A percentile compares a stretch with the other conserved stretches of the same genome.
Conservation (phyloP, 2,797 vertebrate species). For the Cossypha caffra region DNA sequence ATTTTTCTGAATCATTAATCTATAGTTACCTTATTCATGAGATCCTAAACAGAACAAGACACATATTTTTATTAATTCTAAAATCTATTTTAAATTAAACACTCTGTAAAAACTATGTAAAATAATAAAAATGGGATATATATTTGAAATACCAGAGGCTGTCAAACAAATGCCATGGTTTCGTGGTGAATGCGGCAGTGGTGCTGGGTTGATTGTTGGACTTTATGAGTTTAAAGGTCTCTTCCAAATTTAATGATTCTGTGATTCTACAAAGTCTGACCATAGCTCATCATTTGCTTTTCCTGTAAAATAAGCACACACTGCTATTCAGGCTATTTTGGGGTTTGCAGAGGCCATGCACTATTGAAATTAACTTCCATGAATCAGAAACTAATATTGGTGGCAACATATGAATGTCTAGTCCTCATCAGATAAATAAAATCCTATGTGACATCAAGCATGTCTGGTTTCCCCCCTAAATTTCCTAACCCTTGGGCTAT, state of each 20-base stretch:
- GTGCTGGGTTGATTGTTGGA: neutral
- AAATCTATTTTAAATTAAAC: neutral
- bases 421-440: neutral
- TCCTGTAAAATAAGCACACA: neutral
- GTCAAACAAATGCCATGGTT: neutral
- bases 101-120: neutral
- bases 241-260: neutral
- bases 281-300: neutral
- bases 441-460: neutral
- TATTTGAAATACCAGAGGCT: neutral
- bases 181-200: accelerated
- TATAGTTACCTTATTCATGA: neutral
- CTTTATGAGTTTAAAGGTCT: neutral
- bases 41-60: neutral
- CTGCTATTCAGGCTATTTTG: neutral
- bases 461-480: neutral
- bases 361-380: neutral
- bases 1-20: neutral
- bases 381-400: neutral
- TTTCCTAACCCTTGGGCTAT: neutral
- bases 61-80: neutral
- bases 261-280: neutral
- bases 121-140: neutral
- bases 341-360: neutral
- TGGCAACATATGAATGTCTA: neutral